Evolutionary conservation across 2,113 vertebrate species (phyloP).

Genomic region (Bostrychus sinensis): DNA sequence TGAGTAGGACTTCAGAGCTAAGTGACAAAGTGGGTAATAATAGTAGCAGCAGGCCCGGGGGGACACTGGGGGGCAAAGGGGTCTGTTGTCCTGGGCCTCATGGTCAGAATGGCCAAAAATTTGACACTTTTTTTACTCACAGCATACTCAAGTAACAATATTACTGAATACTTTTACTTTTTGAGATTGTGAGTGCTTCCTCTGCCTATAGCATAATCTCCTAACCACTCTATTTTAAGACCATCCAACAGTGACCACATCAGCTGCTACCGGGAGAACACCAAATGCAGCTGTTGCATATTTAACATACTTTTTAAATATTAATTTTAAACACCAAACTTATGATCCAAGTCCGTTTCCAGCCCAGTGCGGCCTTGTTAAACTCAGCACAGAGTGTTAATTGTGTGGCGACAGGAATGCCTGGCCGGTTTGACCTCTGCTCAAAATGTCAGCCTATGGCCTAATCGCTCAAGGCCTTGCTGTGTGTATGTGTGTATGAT

Average conservation of each 20-base stretch:
- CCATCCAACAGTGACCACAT: neutral
- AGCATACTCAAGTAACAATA: neutral
- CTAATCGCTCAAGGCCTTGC: conserved; percentile 1
- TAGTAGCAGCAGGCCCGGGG: too few relatives aligned
- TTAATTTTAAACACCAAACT: conserved; percentile 9
- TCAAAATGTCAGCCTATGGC: neutral
- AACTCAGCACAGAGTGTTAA: conserved; percentile 6
- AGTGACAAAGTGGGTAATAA: too few relatives aligned
- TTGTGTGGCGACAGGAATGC: neutral
- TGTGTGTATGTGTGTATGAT: conserved; percentile 14
- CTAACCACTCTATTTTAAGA: neutral
- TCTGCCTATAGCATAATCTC: neutral
- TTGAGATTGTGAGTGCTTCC: neutral
- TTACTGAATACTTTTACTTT: too few relatives aligned
- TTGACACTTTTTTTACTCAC: too few relatives aligned
- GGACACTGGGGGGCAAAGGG: too few relatives aligned
- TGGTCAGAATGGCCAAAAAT: too few relatives aligned
- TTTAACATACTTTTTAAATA: conserved; percentile 8
- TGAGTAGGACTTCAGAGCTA: too few relatives aligned
- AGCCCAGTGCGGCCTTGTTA: neutral
- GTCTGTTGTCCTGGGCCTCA: too few relatives aligned
- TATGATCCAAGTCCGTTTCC: neutral
- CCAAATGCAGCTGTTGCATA: neutral
- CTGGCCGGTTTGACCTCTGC: conserved; percentile 16
- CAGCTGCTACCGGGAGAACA: neutral